Percentiles rank a stretch among this genome's conserved stretches.
Evolutionary conservation across 2,113 vertebrate genomes (phyloP).

Genomic region (Okapia johnstoni): DNA sequence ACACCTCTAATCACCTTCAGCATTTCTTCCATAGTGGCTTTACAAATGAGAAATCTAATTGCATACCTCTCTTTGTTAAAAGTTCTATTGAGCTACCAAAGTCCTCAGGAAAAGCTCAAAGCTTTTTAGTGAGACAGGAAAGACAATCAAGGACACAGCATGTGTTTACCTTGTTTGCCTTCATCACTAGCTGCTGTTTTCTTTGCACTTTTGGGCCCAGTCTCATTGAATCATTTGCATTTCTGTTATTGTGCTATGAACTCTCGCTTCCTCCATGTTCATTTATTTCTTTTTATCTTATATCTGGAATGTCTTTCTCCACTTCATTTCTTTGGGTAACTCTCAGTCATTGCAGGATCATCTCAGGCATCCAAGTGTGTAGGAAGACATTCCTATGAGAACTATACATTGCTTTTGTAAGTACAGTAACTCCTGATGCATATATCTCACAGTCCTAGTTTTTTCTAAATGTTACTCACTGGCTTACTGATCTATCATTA

Average conservation of each 20-base stretch:
- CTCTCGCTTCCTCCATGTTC: neutral
- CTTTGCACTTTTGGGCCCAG: neutral
- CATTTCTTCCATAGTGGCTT: neutral
- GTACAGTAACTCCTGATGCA: neutral
- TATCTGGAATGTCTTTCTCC: neutral
- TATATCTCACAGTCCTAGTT: neutral
- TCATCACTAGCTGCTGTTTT: neutral
- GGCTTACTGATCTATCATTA: neutral
- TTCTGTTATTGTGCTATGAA: neutral
- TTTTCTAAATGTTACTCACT: neutral
- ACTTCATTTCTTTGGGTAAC: neutral
- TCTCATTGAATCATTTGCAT: neutral
- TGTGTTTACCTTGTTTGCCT: neutral
- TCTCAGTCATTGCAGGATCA: neutral
- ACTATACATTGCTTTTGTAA: fast-evolving
- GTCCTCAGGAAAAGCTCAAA: neutral
- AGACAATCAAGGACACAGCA: neutral
- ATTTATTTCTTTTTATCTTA: neutral
- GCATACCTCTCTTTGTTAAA: neutral
- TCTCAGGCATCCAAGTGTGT: neutral
- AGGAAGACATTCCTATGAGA: neutral
- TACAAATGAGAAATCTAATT: constrained; percentile 5
- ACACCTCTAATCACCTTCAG: neutral
- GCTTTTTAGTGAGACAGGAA: neutral
- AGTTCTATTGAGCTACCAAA: neutral